Conservation (phyloP, 2,888 invertebrate species). For the Cacoxenus indagator region DNA sequence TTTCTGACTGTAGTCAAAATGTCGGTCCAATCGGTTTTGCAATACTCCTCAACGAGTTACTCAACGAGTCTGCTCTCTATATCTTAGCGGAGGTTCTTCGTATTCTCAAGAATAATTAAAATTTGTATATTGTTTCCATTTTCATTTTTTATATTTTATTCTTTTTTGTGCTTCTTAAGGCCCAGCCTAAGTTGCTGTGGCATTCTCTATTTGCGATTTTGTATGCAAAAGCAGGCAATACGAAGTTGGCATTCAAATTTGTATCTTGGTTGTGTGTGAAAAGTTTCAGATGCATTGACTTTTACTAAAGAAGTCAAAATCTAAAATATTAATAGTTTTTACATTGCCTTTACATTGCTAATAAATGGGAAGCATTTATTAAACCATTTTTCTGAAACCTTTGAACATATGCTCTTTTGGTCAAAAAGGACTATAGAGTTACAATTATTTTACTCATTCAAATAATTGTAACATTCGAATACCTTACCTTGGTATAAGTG, state of each 20-base stretch:
- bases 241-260: background rate
- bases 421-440: too few species aligned
- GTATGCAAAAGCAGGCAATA: background rate
- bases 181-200: background rate
- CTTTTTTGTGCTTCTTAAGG: background rate
- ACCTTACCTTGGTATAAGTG: too few species aligned
- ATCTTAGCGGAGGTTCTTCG: conserved; percentile 10
- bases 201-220: background rate
- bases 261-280: background rate
- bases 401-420: too few species aligned
- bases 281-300: background rate
- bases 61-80: background rate
- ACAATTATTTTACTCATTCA: too few species aligned
- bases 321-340: too few species aligned
- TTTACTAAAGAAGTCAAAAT: background rate
- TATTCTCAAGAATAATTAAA: conserved; percentile 60
- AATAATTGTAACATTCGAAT: too few species aligned
- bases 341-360: background rate
- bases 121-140: conserved; percentile 49
- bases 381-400: too few species aligned
- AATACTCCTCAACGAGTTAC: conserved; percentile 1
- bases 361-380: background rate
- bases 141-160: conserved; percentile 11
- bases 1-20: background rate
- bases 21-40: background rate